Conservation (phyloP, 2,888 invertebrate genomes). For the Epistrophe eligans region DNA sequence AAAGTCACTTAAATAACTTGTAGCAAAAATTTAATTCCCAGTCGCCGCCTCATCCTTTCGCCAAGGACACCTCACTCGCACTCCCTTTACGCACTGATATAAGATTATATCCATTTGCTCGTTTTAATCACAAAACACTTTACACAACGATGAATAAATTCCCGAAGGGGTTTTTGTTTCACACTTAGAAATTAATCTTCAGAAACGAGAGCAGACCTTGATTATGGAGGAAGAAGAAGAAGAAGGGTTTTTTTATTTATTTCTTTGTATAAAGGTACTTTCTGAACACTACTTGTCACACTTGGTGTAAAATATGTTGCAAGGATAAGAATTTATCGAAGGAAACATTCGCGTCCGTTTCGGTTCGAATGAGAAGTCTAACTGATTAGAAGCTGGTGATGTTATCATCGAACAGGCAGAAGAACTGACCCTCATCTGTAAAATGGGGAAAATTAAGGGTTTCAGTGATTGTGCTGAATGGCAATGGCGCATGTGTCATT, state of each 20-base stretch:
- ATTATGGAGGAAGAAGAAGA: not conserved
- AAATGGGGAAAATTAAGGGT: slow-evolving; percentile 34
- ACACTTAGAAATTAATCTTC: slow-evolving; percentile 36
- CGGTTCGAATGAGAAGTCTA: slow-evolving; percentile 60
- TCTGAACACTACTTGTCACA: slow-evolving; percentile 42
- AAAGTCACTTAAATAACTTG: slow-evolving; percentile 51
- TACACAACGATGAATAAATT: slow-evolving; percentile 25
- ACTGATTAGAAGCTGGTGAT: slow-evolving; percentile 66
- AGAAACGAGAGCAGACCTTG: slow-evolving; percentile 50
- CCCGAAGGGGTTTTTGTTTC: slow-evolving; percentile 43
- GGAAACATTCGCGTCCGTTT: slow-evolving; percentile 51
- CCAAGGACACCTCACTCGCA: slow-evolving; percentile 28
- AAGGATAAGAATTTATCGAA: not conserved
- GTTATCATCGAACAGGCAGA: slow-evolving; percentile 64
- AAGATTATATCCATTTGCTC: slow-evolving; percentile 31
- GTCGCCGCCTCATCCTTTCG: slow-evolving; percentile 47
- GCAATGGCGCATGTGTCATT: slow-evolving; percentile 31
- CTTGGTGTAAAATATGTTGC: slow-evolving; percentile 9
- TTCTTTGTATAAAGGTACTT: not conserved
- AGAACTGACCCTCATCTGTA: slow-evolving; percentile 24
- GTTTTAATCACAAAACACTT: slow-evolving; percentile 34
- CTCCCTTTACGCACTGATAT: slow-evolving; percentile 34
- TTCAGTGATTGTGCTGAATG: slow-evolving; percentile 61
- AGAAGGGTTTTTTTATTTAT: slow-evolving; percentile 32
- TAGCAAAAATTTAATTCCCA: slow-evolving; percentile 53